A percentile compares a stretch with the other conserved stretches of the same genome.
Evolutionary conservation across 2,888 invertebrate species (phyloP).

Genomic region (Sphecodes monilicornis): DNA sequence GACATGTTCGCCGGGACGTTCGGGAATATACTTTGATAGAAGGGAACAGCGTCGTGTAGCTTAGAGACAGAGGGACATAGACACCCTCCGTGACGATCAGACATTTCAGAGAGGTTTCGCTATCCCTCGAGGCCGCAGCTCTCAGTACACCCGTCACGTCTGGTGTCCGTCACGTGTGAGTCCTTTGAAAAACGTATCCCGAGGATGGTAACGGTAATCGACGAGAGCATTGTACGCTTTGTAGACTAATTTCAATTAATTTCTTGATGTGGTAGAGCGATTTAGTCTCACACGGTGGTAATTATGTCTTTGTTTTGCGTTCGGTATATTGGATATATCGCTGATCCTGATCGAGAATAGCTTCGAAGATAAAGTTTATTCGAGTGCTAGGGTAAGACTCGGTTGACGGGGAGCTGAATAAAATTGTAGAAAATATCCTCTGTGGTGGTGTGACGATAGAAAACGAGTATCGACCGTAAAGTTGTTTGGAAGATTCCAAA

Average conservation of each 20-base stretch:
- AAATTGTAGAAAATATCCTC: background rate
- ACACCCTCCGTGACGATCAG: background rate
- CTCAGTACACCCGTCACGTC: background rate
- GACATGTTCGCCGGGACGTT: background rate
- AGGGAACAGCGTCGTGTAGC: background rate
- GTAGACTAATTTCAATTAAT: constrained; percentile 22
- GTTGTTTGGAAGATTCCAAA: constrained; percentile 19
- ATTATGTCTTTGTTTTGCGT: background rate
- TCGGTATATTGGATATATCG: background rate
- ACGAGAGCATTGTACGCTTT: constrained; percentile 15
- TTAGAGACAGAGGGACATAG: background rate
- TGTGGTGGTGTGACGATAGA: background rate
- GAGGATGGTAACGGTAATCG: constrained; percentile 34
- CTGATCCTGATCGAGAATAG: background rate
- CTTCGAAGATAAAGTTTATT: background rate
- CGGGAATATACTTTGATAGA: background rate
- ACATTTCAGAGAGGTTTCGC: background rate
- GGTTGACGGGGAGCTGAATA: background rate
- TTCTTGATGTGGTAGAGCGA: background rate
- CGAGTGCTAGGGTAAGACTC: background rate
- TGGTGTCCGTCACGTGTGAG: constrained; percentile 53
- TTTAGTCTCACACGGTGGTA: background rate
- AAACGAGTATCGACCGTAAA: background rate
- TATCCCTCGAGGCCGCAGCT: background rate
- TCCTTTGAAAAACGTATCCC: constrained; percentile 27